These are phyloP conservation scores for Lanius collurio DNA, from an alignment of 2,113 vertebrate genomes.

Conservation along the genomic window DNA sequence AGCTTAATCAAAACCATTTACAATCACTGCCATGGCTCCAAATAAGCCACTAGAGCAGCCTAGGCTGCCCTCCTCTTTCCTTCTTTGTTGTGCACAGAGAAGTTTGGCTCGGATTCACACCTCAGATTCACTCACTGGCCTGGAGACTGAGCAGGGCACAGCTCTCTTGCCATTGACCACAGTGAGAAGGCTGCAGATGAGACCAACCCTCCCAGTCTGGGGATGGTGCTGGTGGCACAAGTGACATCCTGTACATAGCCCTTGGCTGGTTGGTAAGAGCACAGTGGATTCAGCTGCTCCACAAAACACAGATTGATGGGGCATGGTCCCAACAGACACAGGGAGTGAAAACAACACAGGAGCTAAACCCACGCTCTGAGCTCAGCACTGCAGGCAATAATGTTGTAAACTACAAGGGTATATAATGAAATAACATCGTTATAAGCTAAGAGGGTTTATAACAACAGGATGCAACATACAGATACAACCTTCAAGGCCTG, in stretches of 20 bases:
- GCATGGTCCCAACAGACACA: fast-evolving
- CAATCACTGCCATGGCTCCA: background rate
- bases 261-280: background rate
- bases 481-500: background rate
- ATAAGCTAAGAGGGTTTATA: background rate
- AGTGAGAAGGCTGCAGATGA: fast-evolving
- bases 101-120: background rate
- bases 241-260: fast-evolving
- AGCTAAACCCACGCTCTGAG: background rate
- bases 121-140: background rate
- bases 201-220: background rate
- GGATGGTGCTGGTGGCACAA: background rate
- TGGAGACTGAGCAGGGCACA: background rate
- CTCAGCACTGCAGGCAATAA: background rate
- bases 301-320: fast-evolving
- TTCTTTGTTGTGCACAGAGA: background rate
- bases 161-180: fast-evolving
- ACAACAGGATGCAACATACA: background rate
- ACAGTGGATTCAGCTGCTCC: fast-evolving
- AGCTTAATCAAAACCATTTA: background rate
- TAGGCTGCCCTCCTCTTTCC: background rate
- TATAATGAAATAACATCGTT: background rate
- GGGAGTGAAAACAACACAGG: fast-evolving
- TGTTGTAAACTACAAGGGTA: fast-evolving
- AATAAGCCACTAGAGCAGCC: fast-evolving